Percentiles rank a stretch among this genome's conserved stretches.
Conservation (phyloP, 2,113 vertebrate species). For the Motacilla alba region DNA sequence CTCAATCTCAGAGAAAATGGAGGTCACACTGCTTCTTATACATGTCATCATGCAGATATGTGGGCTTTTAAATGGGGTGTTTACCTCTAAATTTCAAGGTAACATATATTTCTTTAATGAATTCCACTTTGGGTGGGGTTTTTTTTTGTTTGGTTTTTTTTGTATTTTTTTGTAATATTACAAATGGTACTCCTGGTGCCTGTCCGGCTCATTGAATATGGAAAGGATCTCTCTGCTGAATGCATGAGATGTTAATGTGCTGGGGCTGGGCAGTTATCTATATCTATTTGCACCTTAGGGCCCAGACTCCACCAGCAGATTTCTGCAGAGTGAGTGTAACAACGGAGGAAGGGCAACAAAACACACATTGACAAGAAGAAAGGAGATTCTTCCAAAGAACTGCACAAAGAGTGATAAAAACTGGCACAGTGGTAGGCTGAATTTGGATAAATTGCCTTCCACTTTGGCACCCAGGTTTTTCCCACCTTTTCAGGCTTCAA, state of each 20-base stretch:
- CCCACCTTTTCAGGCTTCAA: not conserved
- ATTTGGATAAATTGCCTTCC: not conserved
- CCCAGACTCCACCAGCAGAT: not conserved
- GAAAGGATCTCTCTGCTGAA: not conserved
- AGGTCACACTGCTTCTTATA: not conserved
- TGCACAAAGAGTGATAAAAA: not conserved
- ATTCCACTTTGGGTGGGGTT: not conserved
- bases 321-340: not conserved
- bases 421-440: not conserved
- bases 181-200: not conserved
- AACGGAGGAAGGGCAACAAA: not conserved
- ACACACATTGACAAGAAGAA: not conserved
- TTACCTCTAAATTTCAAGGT: not conserved
- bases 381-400: not conserved
- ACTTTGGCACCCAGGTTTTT: not conserved
- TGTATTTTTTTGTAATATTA: not conserved
- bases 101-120: not conserved
- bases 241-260: not conserved
- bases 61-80: not conserved
- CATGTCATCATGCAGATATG: not conserved
- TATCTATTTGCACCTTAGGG: not conserved
- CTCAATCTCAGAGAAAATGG: conserved; percentile 3
- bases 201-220: not conserved
- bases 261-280: not conserved
- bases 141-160: not conserved